These are phyloP conservation scores for Eristalinus aeneus DNA, from an alignment of 2,888 invertebrate species.

Conservation along the genomic window DNA sequence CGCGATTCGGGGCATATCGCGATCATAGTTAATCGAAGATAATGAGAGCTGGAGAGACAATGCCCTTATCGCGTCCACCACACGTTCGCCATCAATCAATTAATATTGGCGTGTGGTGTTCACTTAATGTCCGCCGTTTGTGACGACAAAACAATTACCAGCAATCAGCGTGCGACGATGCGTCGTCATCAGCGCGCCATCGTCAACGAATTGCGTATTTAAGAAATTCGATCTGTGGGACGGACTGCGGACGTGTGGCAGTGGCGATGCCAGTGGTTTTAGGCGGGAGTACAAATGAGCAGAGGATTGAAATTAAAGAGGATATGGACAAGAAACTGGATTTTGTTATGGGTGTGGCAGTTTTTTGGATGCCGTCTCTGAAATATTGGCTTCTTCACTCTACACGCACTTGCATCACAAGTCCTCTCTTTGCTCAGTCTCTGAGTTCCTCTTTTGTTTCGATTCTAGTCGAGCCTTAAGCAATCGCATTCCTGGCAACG, in stretches of 20 bases:
- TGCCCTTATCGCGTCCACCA: conserved; percentile 1
- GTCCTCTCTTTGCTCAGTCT: too few relatives aligned
- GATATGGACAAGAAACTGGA: not conserved
- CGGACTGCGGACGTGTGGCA: too few relatives aligned
- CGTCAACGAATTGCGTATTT: not conserved
- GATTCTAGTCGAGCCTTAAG: too few relatives aligned
- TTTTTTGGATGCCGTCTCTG: not conserved
- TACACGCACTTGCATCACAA: too few relatives aligned
- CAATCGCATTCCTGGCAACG: too few relatives aligned
- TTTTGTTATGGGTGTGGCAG: not conserved
- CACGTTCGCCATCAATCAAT: conserved; percentile 33
- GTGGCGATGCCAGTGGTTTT: not conserved
- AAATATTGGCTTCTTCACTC: too few relatives aligned
- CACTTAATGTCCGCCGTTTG: not conserved
- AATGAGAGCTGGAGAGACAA: not conserved
- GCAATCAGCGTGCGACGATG: not conserved
- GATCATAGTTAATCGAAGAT: conserved; percentile 17
- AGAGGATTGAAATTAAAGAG: not conserved
- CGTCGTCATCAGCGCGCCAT: not conserved
- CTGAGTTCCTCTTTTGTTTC: too few relatives aligned
- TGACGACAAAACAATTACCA: conserved; percentile 32
- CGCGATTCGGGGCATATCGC: not conserved
- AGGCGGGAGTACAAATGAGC: not conserved
- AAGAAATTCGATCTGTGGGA: not conserved
- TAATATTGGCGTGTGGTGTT: conserved; percentile 21